Evolutionary conservation across 2,888 invertebrate species (phyloP).

Genomic region (Dolichopus griseipennis): DNA sequence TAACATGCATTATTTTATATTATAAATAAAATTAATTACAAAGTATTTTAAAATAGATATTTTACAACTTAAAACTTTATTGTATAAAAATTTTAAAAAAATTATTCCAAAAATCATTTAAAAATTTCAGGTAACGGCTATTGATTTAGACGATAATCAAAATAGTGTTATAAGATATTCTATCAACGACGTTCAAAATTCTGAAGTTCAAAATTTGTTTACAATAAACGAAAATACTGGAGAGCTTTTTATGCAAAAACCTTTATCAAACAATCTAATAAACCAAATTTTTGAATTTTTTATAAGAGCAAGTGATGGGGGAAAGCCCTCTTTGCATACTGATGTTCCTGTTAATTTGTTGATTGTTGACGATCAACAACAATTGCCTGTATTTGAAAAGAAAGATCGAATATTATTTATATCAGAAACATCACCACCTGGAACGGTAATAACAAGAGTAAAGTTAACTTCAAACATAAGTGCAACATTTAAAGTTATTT

Average conservation of each 20-base stretch:
- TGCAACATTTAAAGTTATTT: constrained; percentile 55
- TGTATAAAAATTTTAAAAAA: no score
- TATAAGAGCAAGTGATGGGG: constrained; percentile 77
- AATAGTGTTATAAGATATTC: constrained; percentile 66
- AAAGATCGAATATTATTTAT: constrained; percentile 70
- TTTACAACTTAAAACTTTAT: no score
- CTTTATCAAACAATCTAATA: constrained; percentile 51
- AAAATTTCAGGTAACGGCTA: constrained; percentile 51
- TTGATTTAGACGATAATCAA: constrained; percentile 69
- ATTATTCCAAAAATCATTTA: neutral
- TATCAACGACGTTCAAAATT: constrained; percentile 60
- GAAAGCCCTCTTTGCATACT: constrained; percentile 62
- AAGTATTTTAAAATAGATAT: no score
- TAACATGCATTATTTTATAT: no score
- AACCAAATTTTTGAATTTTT: constrained; percentile 79
- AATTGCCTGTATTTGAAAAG: constrained; percentile 65
- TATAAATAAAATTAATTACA: no score
- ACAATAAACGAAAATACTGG: constrained; percentile 67
- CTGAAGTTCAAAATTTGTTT: constrained; percentile 59
- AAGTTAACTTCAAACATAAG: constrained; percentile 56
- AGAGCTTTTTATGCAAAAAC: constrained; percentile 57
- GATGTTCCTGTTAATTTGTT: constrained; percentile 75
- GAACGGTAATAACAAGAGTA: constrained; percentile 58
- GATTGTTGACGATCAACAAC: constrained; percentile 61
- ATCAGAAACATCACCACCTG: constrained; percentile 63